phyloP scores from a whole-genome alignment of 2,797 vertebrate genomes.

The Mus spretus region DNA sequence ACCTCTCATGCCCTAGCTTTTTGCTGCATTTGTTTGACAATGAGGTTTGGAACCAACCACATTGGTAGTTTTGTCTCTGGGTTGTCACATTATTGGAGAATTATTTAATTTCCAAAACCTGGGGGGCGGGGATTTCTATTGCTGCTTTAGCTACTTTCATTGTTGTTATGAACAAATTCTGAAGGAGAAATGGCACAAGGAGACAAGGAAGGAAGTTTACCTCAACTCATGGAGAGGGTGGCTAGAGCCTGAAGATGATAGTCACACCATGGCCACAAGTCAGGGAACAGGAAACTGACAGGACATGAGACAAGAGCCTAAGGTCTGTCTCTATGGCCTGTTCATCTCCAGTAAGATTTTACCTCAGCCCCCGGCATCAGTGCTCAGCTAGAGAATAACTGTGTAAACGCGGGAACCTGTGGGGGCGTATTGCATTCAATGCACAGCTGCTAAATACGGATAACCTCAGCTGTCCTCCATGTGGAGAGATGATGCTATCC shows the following conservation, averaged over 20 bases:
- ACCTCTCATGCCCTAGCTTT: background rate
- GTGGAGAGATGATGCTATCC: background rate
- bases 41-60: background rate
- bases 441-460: background rate
- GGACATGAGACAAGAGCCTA: too few relatives aligned
- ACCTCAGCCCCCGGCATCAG: background rate
- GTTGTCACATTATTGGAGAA: background rate
- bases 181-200: background rate
- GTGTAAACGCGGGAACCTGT: background rate
- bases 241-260: background rate
- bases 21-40: background rate
- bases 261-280: background rate
- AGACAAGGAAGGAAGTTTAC: background rate
- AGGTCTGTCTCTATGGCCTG: background rate
- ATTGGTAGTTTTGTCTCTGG: background rate
- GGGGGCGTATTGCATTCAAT: background rate
- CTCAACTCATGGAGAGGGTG: background rate
- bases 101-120: background rate
- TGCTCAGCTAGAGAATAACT: background rate
- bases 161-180: background rate
- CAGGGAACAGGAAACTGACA: background rate
- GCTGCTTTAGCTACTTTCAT: background rate
- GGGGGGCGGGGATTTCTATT: background rate
- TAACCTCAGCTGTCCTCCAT: background rate
- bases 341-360: background rate